These are phyloP conservation scores for Heliconius ismenius DNA, from an alignment of 2,888 invertebrate genomes.

Conservation along the genomic window DNA sequence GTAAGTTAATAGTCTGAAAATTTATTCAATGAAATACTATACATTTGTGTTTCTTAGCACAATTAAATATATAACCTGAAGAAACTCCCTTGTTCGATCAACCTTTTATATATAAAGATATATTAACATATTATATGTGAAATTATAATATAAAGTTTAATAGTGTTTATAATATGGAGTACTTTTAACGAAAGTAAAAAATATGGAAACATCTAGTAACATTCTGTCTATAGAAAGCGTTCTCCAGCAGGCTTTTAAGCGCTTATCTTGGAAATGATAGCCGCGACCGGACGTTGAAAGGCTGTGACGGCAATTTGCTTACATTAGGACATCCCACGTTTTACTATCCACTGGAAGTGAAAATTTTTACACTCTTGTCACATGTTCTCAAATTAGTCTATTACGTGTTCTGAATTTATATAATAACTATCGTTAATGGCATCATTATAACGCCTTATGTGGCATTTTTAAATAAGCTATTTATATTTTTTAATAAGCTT, in stretches of 20 bases:
- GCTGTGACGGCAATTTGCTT: conserved; percentile 80
- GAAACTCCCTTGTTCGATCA: neutral
- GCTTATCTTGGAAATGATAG: conserved; percentile 81
- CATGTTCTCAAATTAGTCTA: conserved; percentile 37
- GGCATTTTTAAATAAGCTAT: no score
- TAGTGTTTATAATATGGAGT: neutral
- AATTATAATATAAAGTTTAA: neutral
- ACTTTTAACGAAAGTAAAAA: conserved; percentile 61
- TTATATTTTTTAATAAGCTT: no score
- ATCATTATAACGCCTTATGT: neutral
- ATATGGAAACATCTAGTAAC: conserved; percentile 67
- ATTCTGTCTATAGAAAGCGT: conserved; percentile 75
- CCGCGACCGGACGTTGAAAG: conserved; percentile 78
- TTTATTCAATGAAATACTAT: conserved; percentile 3
- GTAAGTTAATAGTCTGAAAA: conserved; percentile 34
- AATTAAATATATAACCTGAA: neutral
- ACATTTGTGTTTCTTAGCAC: neutral
- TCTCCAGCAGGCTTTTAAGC: conserved; percentile 80
- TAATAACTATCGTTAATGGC: neutral
- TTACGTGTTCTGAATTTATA: neutral
- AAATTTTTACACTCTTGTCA: conserved; percentile 41
- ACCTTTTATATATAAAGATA: neutral
- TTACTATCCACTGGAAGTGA: conserved; percentile 46
- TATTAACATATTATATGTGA: neutral
- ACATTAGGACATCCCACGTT: conserved; percentile 77